These are phyloP conservation scores for Pseudocheirus occidentalis DNA, from an alignment of 2,797 vertebrate species.

Conservation along the genomic window DNA sequence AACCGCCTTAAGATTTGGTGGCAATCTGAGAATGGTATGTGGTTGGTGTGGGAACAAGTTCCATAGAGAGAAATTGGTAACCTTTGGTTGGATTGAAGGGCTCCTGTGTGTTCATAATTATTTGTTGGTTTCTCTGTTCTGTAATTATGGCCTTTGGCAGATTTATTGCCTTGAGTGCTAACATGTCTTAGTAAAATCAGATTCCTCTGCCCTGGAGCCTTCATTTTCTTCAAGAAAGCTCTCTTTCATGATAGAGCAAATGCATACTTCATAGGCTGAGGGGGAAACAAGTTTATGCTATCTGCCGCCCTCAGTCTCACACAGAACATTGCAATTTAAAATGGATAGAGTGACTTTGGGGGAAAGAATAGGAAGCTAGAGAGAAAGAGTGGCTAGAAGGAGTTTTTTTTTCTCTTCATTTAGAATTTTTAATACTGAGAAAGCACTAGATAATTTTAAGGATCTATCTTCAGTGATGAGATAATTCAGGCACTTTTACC, in stretches of 20 bases:
- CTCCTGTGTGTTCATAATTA: constrained; percentile 69
- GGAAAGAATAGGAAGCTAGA: not conserved
- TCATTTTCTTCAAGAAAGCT: constrained; percentile 47
- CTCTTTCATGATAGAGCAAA: constrained; percentile 44
- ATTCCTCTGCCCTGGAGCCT: constrained; percentile 43
- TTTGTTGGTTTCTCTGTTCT: constrained; percentile 65
- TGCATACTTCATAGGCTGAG: not conserved
- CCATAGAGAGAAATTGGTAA: constrained; percentile 53
- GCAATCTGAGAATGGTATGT: constrained; percentile 97
- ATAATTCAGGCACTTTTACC: not conserved
- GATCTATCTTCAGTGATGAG: not conserved
- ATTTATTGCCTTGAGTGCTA: constrained; percentile 63
- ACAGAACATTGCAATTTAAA: constrained; percentile 20
- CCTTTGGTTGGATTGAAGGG: constrained; percentile 74
- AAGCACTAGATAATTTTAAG: not conserved
- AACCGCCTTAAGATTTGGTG: constrained; percentile 98
- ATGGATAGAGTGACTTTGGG: not conserved
- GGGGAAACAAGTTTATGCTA: not conserved
- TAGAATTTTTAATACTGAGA: not conserved
- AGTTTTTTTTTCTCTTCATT: not conserved
- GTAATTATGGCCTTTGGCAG: constrained; percentile 70
- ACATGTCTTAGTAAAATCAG: constrained; percentile 66
- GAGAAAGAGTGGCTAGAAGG: not conserved
- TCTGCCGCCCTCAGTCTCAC: not conserved
- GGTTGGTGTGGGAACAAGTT: constrained; percentile 67